phyloP scores from a whole-genome alignment of 2,797 vertebrate genomes.

The Petrocephalus sullivani region DNA sequence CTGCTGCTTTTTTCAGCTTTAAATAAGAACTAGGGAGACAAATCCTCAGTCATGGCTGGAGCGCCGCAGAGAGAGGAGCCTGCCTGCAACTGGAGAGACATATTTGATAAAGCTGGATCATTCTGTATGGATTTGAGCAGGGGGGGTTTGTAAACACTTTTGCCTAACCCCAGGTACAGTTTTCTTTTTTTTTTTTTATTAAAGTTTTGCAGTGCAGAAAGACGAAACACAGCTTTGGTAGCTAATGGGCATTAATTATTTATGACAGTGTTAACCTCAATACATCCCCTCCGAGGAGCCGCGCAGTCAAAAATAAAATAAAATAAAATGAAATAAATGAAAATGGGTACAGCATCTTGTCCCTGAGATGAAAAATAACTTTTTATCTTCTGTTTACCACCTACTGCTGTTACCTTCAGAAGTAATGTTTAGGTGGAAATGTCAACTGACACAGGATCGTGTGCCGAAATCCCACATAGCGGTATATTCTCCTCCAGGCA shows the following conservation, averaged over 20 bases:
- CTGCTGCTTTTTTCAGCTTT: conserved; percentile 27
- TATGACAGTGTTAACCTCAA: conserved; percentile 61
- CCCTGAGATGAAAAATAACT: conserved; percentile 45
- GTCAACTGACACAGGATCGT: conserved; percentile 76
- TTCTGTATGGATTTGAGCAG: not conserved
- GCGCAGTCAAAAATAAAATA: conserved; percentile 35
- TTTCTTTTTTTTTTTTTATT: not conserved
- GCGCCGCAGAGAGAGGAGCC: not conserved
- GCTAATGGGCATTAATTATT: conserved; percentile 56
- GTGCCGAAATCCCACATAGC: conserved; percentile 59
- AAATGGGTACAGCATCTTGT: conserved; percentile 23
- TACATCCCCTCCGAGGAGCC: conserved; percentile 40
- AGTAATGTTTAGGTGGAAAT: conserved; percentile 65
- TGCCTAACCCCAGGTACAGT: conserved; percentile 20
- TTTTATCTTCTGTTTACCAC: conserved; percentile 75
- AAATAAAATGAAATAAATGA: not conserved
- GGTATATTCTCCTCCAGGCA: conserved; percentile 60
- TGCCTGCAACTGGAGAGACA: not conserved
- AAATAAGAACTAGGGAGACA: not conserved
- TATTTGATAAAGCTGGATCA: conserved; percentile 32
- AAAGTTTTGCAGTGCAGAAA: conserved; percentile 32
- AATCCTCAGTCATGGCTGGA: not conserved
- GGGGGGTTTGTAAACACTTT: not conserved
- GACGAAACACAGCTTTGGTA: conserved; percentile 38
- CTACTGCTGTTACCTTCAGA: conserved; percentile 49